Evolutionary conservation across 2,888 invertebrate species (phyloP).

Genomic region (Ceraclea dissimilis): DNA sequence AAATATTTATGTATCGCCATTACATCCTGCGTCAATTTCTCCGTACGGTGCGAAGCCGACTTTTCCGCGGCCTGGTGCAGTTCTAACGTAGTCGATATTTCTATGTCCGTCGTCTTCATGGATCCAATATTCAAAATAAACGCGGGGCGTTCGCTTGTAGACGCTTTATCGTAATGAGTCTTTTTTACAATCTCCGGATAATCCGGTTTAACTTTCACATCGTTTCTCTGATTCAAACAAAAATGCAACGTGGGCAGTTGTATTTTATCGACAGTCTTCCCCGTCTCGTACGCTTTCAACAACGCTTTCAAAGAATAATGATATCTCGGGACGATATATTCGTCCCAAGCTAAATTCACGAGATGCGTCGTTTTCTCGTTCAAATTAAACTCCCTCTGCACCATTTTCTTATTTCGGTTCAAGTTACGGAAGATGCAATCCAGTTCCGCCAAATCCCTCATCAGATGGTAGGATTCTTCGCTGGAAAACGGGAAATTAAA

Average conservation of each 20-base stretch:
- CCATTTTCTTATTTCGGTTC: conserved; percentile 37
- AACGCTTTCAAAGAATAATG: conserved; percentile 49
- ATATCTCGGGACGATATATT: conserved; percentile 55
- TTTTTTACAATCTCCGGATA: conserved; percentile 43
- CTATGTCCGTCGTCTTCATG: conserved; percentile 43
- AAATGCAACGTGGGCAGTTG: conserved; percentile 37
- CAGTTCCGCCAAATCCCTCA: conserved; percentile 49
- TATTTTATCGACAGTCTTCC: conserved; percentile 35
- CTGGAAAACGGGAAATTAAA: conserved; percentile 59
- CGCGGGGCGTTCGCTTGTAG: conserved; percentile 27
- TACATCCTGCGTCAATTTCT: conserved; percentile 36
- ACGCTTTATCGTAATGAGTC: conserved; percentile 38
- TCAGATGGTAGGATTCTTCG: conserved; percentile 42
- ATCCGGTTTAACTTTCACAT: conserved; percentile 40
- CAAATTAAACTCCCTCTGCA: conserved; percentile 34
- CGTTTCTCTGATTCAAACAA: conserved; percentile 43
- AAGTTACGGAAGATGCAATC: conserved; percentile 60
- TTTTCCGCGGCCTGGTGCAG: conserved; percentile 20
- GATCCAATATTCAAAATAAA: conserved; percentile 31
- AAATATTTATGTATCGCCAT: conserved; percentile 42
- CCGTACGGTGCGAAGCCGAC: conserved; percentile 25
- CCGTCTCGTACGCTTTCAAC: conserved; percentile 46
- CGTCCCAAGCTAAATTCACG: conserved; percentile 54
- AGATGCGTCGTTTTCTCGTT: conserved; percentile 44
- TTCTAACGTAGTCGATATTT: conserved; percentile 18